Base-by-base conservation (phyloP, 2,888 invertebrate genomes). In the Boloria euphrosyne region DNA sequence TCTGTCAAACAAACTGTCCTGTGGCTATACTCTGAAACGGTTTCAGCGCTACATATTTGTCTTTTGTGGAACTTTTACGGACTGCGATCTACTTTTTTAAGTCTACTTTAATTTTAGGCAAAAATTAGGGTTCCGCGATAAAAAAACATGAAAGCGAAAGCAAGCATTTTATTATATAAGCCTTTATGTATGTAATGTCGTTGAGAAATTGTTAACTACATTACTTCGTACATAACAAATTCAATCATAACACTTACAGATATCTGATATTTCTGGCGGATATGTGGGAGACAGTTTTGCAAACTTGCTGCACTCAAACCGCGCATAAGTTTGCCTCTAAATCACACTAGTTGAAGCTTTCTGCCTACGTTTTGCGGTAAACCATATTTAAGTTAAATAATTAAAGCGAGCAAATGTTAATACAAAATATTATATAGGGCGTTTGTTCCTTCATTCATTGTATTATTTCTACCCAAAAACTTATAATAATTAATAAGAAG, bases 271-370 rank as follows among this genome's bases (percentile, higher is more conserved):
- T 71, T 73, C 67, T 70, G 73, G 70, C 72, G 49, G 59, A 59
- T 59, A 73, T 51, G 62, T 69, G 70, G 68, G 73, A 69, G 73
- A 77, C 74, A 79, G 76, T 80, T 82, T 73, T 73, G 78, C 75
- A 70, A 81, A 83, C 76, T 84, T 80, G 71, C 74, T 78, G 77
- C 78, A 80, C 80, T 82, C 82, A 76, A 78, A 80, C 75, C 76
- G 76, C 73, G 74, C 72, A 72, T 69, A 86, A 86, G 82, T 86
- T 86, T 80, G 74, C 74, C 75, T 73, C 80, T 85, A 86, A 83
- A 84, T 85, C 84, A 86, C 79, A 80, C 77, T 81, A 78, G 82
- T 79, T 78, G 77, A 61, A 57, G 65, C 51, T 67, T 55, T 46
- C 59, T 52, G 65, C 60, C 46, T 59, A 58, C 52, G 17, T 27